A percentile compares a stretch with the other conserved stretches of the same genome.
These are phyloP conservation scores for Spodoptera picta DNA, from an alignment of 2,888 invertebrate genomes.

Conservation along the genomic window DNA sequence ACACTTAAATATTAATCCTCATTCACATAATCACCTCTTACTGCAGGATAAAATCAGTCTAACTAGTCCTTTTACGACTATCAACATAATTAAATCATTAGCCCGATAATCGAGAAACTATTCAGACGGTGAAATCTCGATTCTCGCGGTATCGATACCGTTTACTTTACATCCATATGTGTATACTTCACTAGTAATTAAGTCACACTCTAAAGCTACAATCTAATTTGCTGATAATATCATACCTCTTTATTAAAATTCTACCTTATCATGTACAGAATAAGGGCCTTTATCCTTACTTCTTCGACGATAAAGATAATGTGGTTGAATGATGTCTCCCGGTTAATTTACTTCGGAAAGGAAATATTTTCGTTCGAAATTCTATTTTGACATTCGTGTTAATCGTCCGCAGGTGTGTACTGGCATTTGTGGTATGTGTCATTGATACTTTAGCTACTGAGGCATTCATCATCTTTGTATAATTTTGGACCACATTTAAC, in stretches of 20 bases:
- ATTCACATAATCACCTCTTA: slow-evolving; percentile 42
- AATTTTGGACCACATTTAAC: slow-evolving; percentile 50
- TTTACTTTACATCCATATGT: slow-evolving; percentile 54
- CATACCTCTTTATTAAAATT: neutral
- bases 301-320: slow-evolving; percentile 5
- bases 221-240: slow-evolving; percentile 20
- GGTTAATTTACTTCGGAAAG: slow-evolving; percentile 73
- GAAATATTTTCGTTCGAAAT: slow-evolving; percentile 77
- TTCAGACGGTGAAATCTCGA: slow-evolving; percentile 43
- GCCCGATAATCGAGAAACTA: slow-evolving; percentile 49
- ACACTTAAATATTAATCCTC: slow-evolving; percentile 38
- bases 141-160: slow-evolving; percentile 60
- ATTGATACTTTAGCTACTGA: slow-evolving; percentile 63
- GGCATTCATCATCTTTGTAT: slow-evolving; percentile 61
- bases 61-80: slow-evolving; percentile 53
- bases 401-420: slow-evolving; percentile 82
- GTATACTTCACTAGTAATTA: slow-evolving; percentile 75
- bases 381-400: slow-evolving; percentile 86
- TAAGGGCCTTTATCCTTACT: slow-evolving; percentile 11
- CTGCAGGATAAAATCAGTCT: slow-evolving; percentile 47
- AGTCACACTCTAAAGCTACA: slow-evolving; percentile 59
- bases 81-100: slow-evolving; percentile 66
- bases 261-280: neutral
- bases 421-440: slow-evolving; percentile 70
- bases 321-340: slow-evolving; percentile 57